These are phyloP conservation scores for Telenomus remus DNA, from an alignment of 1,140 invertebrate genomes.

Conservation along the genomic window DNA sequence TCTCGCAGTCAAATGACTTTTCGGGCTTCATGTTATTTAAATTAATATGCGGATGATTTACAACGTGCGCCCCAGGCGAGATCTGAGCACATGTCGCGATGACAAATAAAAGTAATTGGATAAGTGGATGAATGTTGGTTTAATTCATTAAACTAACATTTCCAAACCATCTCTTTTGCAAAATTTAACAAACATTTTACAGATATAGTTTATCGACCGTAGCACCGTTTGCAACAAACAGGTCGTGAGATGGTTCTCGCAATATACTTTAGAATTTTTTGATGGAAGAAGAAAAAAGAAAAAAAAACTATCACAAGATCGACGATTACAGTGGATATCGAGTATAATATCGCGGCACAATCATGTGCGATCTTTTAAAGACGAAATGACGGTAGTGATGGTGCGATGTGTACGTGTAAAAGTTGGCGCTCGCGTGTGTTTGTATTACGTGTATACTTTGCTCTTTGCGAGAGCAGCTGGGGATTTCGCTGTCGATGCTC, in stretches of 20 bases:
- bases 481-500: conserved; percentile 32
- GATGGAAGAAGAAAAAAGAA: conserved; percentile 17
- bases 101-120: conserved; percentile 32
- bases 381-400: conserved; percentile 53
- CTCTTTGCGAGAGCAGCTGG: conserved; percentile 14
- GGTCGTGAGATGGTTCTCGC: conserved; percentile 19
- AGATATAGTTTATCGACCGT: too few species aligned
- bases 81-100: conserved; percentile 19
- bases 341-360: conserved; percentile 45
- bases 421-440: conserved; percentile 44
- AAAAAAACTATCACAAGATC: conserved; percentile 24
- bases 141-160: too few species aligned
- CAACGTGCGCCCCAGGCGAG: background rate
- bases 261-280: conserved; percentile 30
- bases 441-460: conserved; percentile 40
- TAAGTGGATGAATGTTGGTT: conserved; percentile 1
- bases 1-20: conserved; percentile 27
- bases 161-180: too few species aligned
- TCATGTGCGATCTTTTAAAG: conserved; percentile 43
- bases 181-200: too few species aligned
- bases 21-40: conserved; percentile 27
- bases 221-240: too few species aligned
- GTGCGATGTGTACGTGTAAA: conserved; percentile 48
- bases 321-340: conserved; percentile 44
- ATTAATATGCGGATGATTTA: conserved; percentile 47